phyloP scores from a whole-genome alignment of 2,888 invertebrate species.

The Eupithecia exiguata region DNA sequence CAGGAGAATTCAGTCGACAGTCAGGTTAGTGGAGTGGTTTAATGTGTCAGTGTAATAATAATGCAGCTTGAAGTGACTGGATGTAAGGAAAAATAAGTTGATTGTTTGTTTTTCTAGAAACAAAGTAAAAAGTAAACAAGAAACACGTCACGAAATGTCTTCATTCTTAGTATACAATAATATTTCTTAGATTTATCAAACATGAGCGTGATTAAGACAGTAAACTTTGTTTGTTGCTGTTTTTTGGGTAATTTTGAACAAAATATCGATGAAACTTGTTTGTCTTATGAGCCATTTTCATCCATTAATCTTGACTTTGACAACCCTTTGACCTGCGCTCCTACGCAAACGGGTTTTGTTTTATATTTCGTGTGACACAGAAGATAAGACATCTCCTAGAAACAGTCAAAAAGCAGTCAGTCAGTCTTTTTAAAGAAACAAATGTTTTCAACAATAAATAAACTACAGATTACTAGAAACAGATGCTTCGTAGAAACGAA shows the following conservation, averaged over 20 bases:
- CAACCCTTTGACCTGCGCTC: conserved; percentile 1
- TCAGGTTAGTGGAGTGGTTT: conserved; percentile 2
- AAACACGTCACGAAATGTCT: neutral
- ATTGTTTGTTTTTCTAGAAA: neutral
- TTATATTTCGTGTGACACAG: neutral
- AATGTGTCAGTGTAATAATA: neutral
- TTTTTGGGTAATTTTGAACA: neutral
- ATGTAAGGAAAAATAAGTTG: neutral
- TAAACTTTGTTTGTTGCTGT: neutral
- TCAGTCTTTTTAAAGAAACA: neutral
- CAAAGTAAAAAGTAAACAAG: neutral
- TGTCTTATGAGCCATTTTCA: neutral
- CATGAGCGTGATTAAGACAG: neutral
- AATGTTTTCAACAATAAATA: neutral
- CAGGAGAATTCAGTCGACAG: neutral
- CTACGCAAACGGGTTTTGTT: neutral
- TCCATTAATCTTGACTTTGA: conserved; percentile 6
- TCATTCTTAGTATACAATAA: neutral
- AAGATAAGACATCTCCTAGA: neutral
- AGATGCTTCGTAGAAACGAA: too few relatives aligned
- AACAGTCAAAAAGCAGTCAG: too few relatives aligned
- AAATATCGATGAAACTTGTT: neutral
- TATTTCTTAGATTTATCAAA: neutral
- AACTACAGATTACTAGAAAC: too few relatives aligned
- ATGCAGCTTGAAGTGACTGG: neutral